Evolutionary conservation across 1,140 invertebrate genomes (phyloP).

Genomic region (Holotrichia oblita): DNA sequence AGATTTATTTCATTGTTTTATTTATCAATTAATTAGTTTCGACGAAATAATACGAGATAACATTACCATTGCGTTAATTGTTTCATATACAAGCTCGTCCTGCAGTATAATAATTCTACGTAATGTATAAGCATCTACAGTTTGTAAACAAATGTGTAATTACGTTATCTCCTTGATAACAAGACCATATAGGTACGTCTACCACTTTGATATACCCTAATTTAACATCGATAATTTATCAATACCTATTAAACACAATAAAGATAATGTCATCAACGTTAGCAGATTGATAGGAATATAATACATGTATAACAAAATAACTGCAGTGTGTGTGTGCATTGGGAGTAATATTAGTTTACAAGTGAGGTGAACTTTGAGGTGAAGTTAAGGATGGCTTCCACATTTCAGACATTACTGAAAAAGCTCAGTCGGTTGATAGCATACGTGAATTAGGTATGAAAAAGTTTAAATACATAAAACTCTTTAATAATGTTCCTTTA

Average conservation of each 20-base stretch:
- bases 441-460: background rate
- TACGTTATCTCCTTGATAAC: background rate
- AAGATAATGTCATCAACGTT: background rate
- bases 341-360: background rate
- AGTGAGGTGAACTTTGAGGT: background rate
- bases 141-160: background rate
- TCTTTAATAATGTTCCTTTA: too few relatives aligned
- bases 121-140: conserved; percentile 5
- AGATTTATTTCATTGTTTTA: too few relatives aligned
- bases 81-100: too few relatives aligned
- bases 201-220: background rate
- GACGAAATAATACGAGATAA: too few relatives aligned
- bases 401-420: background rate
- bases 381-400: background rate
- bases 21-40: too few relatives aligned
- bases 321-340: too few relatives aligned
- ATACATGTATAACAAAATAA: too few relatives aligned
- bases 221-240: conserved; percentile 9
- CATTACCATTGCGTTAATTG: too few relatives aligned
- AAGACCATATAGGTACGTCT: background rate
- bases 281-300: background rate
- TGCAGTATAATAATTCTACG: too few relatives aligned
- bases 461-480: too few relatives aligned
- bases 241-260: too few relatives aligned
- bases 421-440: background rate